Evolutionary conservation across 2,888 invertebrate species (phyloP), one percentile per base, ranked within the genome.

Genomic region (Argynnis bischoffii): DNA sequence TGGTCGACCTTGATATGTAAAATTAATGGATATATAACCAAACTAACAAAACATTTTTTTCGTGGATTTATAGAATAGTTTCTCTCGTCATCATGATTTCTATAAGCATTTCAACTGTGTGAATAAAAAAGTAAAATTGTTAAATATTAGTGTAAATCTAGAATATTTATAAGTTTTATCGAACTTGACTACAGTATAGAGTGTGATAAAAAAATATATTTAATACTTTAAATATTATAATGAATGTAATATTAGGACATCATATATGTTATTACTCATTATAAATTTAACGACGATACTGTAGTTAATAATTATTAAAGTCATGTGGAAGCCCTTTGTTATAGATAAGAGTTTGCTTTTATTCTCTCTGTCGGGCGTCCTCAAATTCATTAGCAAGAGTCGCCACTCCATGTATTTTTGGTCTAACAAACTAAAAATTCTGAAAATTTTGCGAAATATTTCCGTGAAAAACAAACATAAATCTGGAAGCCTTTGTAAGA

Each of bases 341-440:
- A 59, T 26, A 59, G 48, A 13, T 16, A 59, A 59, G 48, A 59
- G 16, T 59, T 59, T n/a, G 26, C 48, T 31, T 59, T 59, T 59
- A 48, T 59, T 59, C 59, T 48, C 59, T 59, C 48, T 59, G 48
- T 16, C 59, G 48, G 48, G 48, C 16, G 13, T 48, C 48, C 59
- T 59, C 59, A 59, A 59, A 59, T 59, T 59, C 59, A 59, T 59
- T 59, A 59, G 59, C 59, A 16, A 48, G 26, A 48, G 47, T 59
- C 48, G 59, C 48, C 59, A 59, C 59, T 59, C 31, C 48, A 48
- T 31, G 48, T 59, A 26, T 31, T 47, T 59, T 59, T 59, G 48
- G 59, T 48, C 48, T 59, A 59, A 59, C 59, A 59, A 59, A 48
- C 59, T 59, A 59, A 59, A 59, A 59, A 59, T 59, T 48, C 59